phyloP scores from a whole-genome alignment of 2,888 invertebrate species.

The Crioceris asparagi region DNA sequence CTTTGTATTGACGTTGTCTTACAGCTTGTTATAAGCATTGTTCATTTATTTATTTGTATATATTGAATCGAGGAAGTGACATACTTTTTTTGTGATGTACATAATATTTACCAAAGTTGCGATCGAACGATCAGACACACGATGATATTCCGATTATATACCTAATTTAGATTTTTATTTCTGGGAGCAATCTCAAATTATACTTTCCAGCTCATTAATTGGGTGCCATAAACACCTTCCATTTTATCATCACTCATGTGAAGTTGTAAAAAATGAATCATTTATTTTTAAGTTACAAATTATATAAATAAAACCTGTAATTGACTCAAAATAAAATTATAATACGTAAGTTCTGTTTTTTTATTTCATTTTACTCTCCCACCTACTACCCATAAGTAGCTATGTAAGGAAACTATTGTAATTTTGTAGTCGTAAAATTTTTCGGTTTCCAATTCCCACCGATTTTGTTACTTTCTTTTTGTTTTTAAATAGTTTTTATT shows the following conservation, averaged over 20 bases:
- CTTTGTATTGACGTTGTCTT: conserved; percentile 4
- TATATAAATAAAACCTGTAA: no score
- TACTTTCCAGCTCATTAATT: conserved; percentile 11
- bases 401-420: no score
- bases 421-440: no score
- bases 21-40: conserved; percentile 2
- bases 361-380: no score
- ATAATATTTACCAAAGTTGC: conserved; percentile 33
- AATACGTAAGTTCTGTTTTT: no score
- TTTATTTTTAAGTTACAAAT: no score
- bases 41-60: conserved; percentile 30
- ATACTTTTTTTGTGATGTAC: conserved; percentile 30
- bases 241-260: conserved; percentile 9
- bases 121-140: conserved; percentile 23
- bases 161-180: conserved; percentile 7
- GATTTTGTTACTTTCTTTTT: no score
- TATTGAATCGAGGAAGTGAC: conserved; percentile 23
- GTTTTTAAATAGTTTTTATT: no score
- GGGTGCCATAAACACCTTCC: conserved; percentile 21
- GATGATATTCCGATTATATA: conserved; percentile 15
- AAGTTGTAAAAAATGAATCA: conserved; percentile 7
- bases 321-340: no score
- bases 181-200: conserved; percentile 15
- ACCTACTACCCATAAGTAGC: no score
- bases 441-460: no score